Percentiles rank a stretch among this genome's conserved stretches.
These are phyloP conservation scores for Tetrao urogallus DNA, from an alignment of 2,113 vertebrate genomes.

Conservation along the genomic window DNA sequence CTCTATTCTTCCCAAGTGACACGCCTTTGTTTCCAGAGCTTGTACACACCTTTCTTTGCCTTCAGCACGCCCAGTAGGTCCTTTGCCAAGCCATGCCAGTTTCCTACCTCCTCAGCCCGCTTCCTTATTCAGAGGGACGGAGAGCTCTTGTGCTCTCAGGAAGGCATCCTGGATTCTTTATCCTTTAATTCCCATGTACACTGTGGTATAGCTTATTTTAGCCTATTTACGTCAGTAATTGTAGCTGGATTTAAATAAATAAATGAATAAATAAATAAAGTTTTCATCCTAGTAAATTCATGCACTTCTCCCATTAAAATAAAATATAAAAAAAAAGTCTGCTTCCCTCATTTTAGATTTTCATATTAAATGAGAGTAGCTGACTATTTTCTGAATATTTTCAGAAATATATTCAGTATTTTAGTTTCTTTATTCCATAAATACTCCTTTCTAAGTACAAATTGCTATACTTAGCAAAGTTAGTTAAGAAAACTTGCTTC, in stretches of 20 bases:
- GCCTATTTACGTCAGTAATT: slow-evolving; percentile 64
- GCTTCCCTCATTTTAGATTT: not conserved
- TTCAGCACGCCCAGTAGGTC: too few species aligned
- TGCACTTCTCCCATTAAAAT: slow-evolving; percentile 64
- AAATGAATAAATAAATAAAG: not conserved
- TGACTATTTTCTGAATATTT: not conserved
- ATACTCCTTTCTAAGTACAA: not conserved
- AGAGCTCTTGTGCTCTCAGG: too few species aligned
- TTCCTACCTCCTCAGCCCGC: too few species aligned
- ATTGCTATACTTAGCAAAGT: not conserved
- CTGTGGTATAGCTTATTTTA: slow-evolving; percentile 44
- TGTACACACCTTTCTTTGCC: too few species aligned
- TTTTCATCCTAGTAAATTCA: slow-evolving; percentile 64
- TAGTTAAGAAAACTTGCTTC: not conserved
- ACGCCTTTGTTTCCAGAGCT: too few species aligned
- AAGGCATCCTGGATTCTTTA: too few species aligned
- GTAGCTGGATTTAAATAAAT: slow-evolving; percentile 55
- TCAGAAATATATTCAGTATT: not conserved
- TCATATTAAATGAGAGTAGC: not conserved
- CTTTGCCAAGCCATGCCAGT: too few species aligned
- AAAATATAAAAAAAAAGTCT: not conserved
- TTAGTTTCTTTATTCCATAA: not conserved
- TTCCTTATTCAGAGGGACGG: too few species aligned
- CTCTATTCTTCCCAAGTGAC: too few species aligned
- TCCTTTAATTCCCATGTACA: slow-evolving; percentile 23